Evolutionary conservation across 2,888 invertebrate genomes (phyloP), one percentile per base, ranked within the genome.

Genomic region (Atherix ibis): DNA sequence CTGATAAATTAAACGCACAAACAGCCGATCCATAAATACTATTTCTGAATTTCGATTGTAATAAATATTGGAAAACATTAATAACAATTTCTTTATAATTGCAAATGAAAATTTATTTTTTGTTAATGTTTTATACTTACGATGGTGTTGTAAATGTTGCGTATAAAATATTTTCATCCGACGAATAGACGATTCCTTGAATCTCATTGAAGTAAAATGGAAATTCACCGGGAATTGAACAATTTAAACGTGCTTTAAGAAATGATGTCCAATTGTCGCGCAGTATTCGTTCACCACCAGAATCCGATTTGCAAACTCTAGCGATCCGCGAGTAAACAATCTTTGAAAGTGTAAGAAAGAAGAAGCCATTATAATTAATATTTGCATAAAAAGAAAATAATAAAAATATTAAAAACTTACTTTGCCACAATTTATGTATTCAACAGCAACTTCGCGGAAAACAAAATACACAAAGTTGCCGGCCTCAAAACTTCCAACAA

Each of bases 381-480:
- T n/a, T n/a, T n/a, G n/a, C n/a, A n/a, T n/a, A n/a, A n/a, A n/a
- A n/a, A n/a, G n/a, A n/a, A 16, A 15, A 14, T 8, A 30, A 35
- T 29, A 31, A 13, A 31, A n/a, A 10, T 12, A 9, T 15, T 28
- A 29, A 24, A n/a, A 27, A 37, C 46, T 54, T 60, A 85, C 88
- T 75, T 88, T 89, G 46, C 91, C 91, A 56, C 91, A 92, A 54
- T 87, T 89, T 56, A 88, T 83, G 56, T 81, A 85, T 58, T 94
- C 92, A 10, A 89, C 81, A 12, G 92, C 89, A 13, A 78, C 73
- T 58, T 94, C 92, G 37, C 89, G 70, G 54, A 91, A 89, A 42
- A 94, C 70, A 58, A 92, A 89, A 54, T 88, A 94, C 1, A 91
- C 77, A 57, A 80, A 87, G 46, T 75, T 70, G 31, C 82, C 84